phyloP scores from a whole-genome alignment of 2,888 invertebrate genomes.

The Himalopsyche japonica region DNA sequence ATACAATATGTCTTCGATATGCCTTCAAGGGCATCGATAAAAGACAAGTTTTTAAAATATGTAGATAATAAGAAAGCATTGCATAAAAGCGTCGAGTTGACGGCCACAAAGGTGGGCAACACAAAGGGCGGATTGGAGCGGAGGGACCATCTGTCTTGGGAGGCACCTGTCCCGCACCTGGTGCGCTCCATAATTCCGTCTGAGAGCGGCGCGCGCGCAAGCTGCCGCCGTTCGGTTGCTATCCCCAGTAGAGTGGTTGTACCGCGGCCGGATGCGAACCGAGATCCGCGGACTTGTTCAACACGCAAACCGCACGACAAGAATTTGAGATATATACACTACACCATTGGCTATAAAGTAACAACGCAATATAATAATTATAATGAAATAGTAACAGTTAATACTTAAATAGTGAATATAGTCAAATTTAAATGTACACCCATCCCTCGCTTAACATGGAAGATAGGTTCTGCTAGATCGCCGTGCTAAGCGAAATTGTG shows the following conservation, averaged over 20 bases:
- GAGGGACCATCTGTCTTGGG: conserved; percentile 10
- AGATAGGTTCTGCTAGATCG: too few relatives aligned
- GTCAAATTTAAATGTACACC: too few relatives aligned
- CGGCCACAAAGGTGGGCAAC: conserved; percentile 41
- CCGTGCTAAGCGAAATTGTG: too few relatives aligned
- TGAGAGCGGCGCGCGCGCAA: not conserved
- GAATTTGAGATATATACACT: too few relatives aligned
- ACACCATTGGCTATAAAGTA: too few relatives aligned
- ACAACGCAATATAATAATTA: too few relatives aligned
- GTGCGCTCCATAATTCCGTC: not conserved
- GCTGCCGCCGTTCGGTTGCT: not conserved
- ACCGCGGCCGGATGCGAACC: not conserved
- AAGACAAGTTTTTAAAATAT: not conserved
- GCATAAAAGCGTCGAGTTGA: not conserved
- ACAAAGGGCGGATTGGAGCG: conserved; percentile 18
- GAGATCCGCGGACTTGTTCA: not conserved
- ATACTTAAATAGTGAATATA: too few relatives aligned
- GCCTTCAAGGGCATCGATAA: too few relatives aligned
- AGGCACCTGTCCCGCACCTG: conserved; percentile 35
- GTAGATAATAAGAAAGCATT: not conserved
- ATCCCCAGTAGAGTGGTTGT: not conserved
- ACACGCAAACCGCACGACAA: too few relatives aligned
- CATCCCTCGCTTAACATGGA: too few relatives aligned
- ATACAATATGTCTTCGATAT: too few relatives aligned
- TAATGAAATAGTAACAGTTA: too few relatives aligned